Base-by-base conservation (phyloP, 2,113 vertebrate genomes). In the Trogon surrucura region DNA sequence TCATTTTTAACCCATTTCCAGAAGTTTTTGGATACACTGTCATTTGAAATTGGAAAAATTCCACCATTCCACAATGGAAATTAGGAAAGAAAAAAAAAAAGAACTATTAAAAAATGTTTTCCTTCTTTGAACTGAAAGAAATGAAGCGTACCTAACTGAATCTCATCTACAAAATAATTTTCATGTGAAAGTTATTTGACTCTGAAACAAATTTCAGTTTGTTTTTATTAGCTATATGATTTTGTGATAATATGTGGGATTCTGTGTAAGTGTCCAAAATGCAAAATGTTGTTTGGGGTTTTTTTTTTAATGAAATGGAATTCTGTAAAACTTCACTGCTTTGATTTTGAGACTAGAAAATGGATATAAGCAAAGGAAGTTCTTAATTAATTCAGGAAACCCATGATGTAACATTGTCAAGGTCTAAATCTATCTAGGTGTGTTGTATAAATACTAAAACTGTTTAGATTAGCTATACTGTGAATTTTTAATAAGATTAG, bases 1-100 rank as follows among this genome's bases (percentile, higher is more conserved):
- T 95, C 64, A 80, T 96, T 97, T 97, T 94, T 85, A 91, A 90
- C 41, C 56, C 34, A 20, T 94, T 95, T 95, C 32, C 81, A 96
- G 61, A 95, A 95, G 54, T 45, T 92, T 97, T 94, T 94, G 29
- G 58, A 70, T 54, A 70, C 51, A 44, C 67, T 87, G 80, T 94
- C 20, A 91, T 84, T 95, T 92, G 50, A 61, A 96, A 87, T 15
- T 89, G 70, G 58, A 90, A 96, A 94, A 94, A 64, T 27, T 61
- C 56, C 19, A 13, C 79, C 48, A 36, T 90, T 92, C 56, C 34
- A 82, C 30, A 69, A 16, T 29, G 26, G 53, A 73, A 60, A 90
- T 69, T 79, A 50, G 56, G 51, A 11, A 70, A 16, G 23, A 21
- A 57, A 30, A 80, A 79, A 73, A 51, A 2, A 32, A 25, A 9